These are phyloP conservation scores for Sinelater perroti DNA, from an alignment of 2,888 invertebrate genomes.

Conservation along the genomic window DNA sequence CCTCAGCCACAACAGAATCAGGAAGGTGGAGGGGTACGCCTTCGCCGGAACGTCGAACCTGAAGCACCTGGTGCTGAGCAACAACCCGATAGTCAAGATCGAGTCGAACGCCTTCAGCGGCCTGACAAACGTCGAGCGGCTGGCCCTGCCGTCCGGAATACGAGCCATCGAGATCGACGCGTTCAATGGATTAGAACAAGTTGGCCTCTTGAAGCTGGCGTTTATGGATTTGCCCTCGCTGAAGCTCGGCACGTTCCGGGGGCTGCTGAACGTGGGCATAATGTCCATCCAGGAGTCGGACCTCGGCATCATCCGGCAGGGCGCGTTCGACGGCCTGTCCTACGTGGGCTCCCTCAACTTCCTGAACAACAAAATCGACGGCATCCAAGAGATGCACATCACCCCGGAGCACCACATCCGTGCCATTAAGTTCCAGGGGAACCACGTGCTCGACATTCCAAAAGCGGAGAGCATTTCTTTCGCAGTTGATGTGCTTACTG, in stretches of 20 bases:
- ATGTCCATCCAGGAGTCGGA: slow-evolving; percentile 85
- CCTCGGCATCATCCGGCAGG: slow-evolving; percentile 75
- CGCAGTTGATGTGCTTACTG: slow-evolving; percentile 75
- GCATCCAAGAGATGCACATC: slow-evolving; percentile 78
- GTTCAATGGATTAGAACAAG: slow-evolving; percentile 82
- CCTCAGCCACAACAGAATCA: slow-evolving; percentile 68
- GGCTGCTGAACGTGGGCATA: slow-evolving; percentile 77
- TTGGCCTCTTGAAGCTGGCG: slow-evolving; percentile 82
- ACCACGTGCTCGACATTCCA: slow-evolving; percentile 84
- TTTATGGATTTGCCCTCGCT: slow-evolving; percentile 84
- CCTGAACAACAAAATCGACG: slow-evolving; percentile 86
- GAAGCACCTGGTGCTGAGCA: slow-evolving; percentile 80
- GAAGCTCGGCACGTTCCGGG: slow-evolving; percentile 77
- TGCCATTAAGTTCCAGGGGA: slow-evolving; percentile 79
- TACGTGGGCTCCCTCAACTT: slow-evolving; percentile 78
- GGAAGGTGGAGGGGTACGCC: slow-evolving; percentile 72
- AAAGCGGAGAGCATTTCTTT: slow-evolving; percentile 72
- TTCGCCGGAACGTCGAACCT: slow-evolving; percentile 89
- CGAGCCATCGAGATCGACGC: slow-evolving; percentile 79
- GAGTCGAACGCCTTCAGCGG: slow-evolving; percentile 86
- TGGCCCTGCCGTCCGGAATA: slow-evolving; percentile 85
- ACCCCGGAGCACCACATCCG: slow-evolving; percentile 76
- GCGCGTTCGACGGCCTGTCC: slow-evolving; percentile 79
- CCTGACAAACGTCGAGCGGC: slow-evolving; percentile 81
- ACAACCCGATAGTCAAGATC: slow-evolving; percentile 84